These are phyloP conservation scores for Caenorhabditis zanzibari DNA, from an alignment of 2,888 invertebrate species.

Conservation along the genomic window DNA sequence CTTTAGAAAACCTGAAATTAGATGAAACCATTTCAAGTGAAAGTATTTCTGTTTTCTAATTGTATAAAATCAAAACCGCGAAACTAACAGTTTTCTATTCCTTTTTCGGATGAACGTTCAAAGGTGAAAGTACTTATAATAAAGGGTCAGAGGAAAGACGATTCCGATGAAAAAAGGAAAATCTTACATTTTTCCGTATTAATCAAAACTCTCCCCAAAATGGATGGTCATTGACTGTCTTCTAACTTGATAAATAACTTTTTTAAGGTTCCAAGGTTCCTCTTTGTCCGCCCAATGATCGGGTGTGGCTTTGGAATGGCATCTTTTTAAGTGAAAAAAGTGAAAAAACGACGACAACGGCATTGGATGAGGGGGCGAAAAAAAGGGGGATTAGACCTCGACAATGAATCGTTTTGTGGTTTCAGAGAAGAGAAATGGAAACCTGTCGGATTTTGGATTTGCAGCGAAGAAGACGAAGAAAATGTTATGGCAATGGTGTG, in stretches of 20 bases:
- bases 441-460: constrained; percentile 52
- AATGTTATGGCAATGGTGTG: constrained; percentile 3
- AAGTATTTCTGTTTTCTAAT: constrained; percentile 13
- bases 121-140: constrained; percentile 21
- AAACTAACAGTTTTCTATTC: constrained; percentile 2
- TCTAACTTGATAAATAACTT: constrained; percentile 11
- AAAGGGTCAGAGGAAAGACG: neutral
- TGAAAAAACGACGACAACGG: constrained; percentile 5
- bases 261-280: constrained; percentile 28
- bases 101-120: neutral
- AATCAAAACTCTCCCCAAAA: constrained; percentile 2
- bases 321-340: constrained; percentile 18
- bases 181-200: neutral
- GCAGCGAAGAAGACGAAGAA: neutral
- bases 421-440: constrained; percentile 5
- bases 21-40: constrained; percentile 5
- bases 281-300: neutral
- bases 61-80: constrained; percentile 6
- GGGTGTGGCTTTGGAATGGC: constrained; percentile 34
- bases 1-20: neutral
- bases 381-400: constrained; percentile 28
- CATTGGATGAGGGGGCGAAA: neutral
- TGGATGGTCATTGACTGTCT: constrained; percentile 9
- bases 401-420: constrained; percentile 29
- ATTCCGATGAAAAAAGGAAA: neutral